Evolutionary conservation across 2,797 vertebrate genomes (phyloP).

Genomic region (Podarcis lilfordi): DNA sequence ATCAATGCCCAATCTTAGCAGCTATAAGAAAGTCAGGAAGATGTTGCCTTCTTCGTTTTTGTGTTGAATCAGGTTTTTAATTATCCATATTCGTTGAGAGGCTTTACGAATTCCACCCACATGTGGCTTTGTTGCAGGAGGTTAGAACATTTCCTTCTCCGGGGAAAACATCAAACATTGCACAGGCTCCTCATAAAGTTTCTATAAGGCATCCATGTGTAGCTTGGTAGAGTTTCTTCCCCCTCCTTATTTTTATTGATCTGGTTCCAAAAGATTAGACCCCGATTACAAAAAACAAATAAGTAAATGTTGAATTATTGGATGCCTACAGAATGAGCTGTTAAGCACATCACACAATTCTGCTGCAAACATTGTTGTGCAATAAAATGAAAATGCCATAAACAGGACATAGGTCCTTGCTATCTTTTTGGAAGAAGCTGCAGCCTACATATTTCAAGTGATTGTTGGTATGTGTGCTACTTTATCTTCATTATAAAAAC

Average conservation of each 20-base stretch:
- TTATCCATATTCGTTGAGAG: slow-evolving; percentile 33
- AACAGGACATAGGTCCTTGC: slow-evolving; percentile 68
- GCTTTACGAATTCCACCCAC: slow-evolving; percentile 56
- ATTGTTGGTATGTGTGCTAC: slow-evolving; percentile 75
- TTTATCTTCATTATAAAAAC: slow-evolving; percentile 80
- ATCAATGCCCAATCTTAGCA: neutral
- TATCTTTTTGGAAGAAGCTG: slow-evolving; percentile 78
- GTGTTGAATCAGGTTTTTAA: slow-evolving; percentile 36
- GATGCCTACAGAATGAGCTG: slow-evolving; percentile 62
- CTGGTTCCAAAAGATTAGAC: slow-evolving; percentile 53
- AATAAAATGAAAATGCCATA: slow-evolving; percentile 65
- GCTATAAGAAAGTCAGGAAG: neutral
- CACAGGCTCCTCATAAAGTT: slow-evolving; percentile 51
- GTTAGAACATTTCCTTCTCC: slow-evolving; percentile 53
- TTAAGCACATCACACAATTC: slow-evolving; percentile 60
- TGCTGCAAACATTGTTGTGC: slow-evolving; percentile 69
- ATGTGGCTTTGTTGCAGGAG: slow-evolving; percentile 44
- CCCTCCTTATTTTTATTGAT: slow-evolving; percentile 65
- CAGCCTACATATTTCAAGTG: slow-evolving; percentile 67
- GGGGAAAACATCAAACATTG: slow-evolving; percentile 55
- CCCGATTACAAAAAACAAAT: slow-evolving; percentile 64
- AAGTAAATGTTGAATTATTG: slow-evolving; percentile 38
- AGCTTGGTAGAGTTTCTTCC: slow-evolving; percentile 27
- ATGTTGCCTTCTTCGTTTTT: slow-evolving; percentile 17
- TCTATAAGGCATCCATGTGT: slow-evolving; percentile 50